These are phyloP conservation scores for Typhlomys cinereus DNA, from an alignment of 2,113 vertebrate genomes.

Conservation along the genomic window DNA sequence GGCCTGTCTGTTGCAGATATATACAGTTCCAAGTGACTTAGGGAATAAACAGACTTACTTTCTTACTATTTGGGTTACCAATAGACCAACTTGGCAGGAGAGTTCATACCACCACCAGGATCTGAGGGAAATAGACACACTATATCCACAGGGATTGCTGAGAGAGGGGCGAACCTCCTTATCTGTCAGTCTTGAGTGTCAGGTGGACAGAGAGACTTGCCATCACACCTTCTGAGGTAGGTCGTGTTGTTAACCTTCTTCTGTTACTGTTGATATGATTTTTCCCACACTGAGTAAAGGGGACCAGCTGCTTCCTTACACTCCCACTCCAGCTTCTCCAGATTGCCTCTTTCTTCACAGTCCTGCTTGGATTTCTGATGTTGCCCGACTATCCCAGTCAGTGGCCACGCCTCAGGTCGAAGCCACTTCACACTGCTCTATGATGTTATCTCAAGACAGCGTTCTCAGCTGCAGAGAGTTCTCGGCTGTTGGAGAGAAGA, in stretches of 20 bases:
- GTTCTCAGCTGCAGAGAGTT: slow-evolving; percentile 1
- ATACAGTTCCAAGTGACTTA: no score
- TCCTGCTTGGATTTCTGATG: neutral
- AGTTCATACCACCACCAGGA: no score
- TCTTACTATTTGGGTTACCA: no score
- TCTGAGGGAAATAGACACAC: no score
- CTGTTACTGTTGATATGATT: neutral
- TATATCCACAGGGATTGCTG: no score
- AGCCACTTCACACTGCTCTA: neutral
- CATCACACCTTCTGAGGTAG: neutral
- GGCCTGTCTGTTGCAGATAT: no score
- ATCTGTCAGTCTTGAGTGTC: no score
- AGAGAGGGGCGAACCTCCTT: no score
- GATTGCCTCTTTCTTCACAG: neutral
- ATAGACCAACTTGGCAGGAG: no score
- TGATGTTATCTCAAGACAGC: neutral
- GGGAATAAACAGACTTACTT: no score
- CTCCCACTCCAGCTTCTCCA: neutral
- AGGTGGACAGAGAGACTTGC: no score
- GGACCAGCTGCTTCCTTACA: neutral
- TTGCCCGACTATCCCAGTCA: neutral
- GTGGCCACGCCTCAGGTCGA: neutral
- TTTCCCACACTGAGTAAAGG: neutral
- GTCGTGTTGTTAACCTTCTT: neutral
- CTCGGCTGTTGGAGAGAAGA: neutral